Conservation (phyloP, 2,888 invertebrate genomes). For the Aleiodes leptofemur region DNA sequence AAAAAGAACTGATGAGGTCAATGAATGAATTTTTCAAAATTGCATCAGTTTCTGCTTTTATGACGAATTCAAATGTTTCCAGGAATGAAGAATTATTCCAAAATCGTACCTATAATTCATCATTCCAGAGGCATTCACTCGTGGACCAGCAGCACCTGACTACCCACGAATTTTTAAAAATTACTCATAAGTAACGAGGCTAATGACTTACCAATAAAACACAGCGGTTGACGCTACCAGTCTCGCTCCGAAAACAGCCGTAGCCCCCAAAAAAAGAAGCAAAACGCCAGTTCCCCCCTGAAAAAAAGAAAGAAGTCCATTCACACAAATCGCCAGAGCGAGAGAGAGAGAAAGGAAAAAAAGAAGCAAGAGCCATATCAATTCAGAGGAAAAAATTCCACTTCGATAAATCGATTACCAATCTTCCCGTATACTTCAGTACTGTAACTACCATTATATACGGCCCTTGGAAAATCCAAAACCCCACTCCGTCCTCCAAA, state of each 20-base stretch:
- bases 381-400: not conserved
- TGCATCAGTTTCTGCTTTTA: too few relatives aligned
- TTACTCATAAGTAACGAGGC: slow-evolving; percentile 54
- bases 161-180: not conserved
- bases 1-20: too few relatives aligned
- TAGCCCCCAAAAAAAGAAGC: not conserved
- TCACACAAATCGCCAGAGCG: not conserved
- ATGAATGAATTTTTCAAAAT: too few relatives aligned
- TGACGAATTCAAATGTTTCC: too few relatives aligned
- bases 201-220: slow-evolving; percentile 60
- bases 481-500: not conserved
- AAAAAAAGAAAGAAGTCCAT: not conserved
- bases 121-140: not conserved
- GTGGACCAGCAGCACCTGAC: not conserved
- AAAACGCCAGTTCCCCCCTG: not conserved
- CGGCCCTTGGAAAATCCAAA: slow-evolving; percentile 7
- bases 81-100: not conserved
- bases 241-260: not conserved
- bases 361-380: slow-evolving; percentile 13
- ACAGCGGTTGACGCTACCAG: slow-evolving; percentile 50
- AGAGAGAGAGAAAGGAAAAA: not conserved
- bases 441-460: slow-evolving; percentile 24
- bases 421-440: not conserved
- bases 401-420: slow-evolving; percentile 29
- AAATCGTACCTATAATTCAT: not conserved